Conservation (phyloP, 2,797 vertebrate genomes). For the Macropodus opercularis region DNA sequence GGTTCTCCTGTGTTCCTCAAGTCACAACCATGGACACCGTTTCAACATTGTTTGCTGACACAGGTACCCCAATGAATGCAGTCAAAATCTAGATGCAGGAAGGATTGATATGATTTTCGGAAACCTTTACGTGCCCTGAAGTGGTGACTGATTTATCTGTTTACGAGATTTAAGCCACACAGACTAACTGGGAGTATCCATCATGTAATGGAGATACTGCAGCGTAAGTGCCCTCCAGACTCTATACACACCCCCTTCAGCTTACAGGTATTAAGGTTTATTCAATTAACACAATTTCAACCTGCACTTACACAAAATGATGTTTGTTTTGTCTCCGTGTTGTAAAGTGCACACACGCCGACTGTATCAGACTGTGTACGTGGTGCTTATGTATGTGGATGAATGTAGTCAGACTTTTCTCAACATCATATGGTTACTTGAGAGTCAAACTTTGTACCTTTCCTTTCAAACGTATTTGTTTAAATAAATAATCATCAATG, state of each 20-base stretch:
- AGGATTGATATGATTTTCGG: conserved; percentile 11
- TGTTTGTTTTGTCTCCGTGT: conserved; percentile 11
- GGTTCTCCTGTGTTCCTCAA: too few species aligned
- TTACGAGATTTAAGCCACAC: conserved; percentile 19
- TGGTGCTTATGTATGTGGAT: neutral
- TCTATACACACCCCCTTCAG: conserved; percentile 1
- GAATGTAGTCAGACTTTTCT: conserved; percentile 36
- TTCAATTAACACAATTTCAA: conserved; percentile 54
- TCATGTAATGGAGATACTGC: conserved; percentile 42
- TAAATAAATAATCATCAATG: conserved; percentile 73
- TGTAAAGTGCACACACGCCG: conserved; percentile 13
- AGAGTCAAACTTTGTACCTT: conserved; percentile 26
- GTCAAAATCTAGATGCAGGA: conserved; percentile 5
- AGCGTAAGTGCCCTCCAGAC: conserved; percentile 23
- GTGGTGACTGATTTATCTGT: conserved; percentile 32
- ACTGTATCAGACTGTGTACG: too few species aligned
- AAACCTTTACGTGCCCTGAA: conserved; percentile 24
- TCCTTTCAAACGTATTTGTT: conserved; percentile 40
- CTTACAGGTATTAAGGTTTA: conserved; percentile 40
- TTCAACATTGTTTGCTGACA: neutral
- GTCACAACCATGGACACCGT: neutral
- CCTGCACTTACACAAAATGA: conserved; percentile 33
- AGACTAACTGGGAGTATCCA: conserved; percentile 11
- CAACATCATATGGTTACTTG: neutral
- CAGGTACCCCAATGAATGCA: neutral